Base-by-base conservation (phyloP, 2,797 vertebrate genomes). In the Scarus forsteni region DNA sequence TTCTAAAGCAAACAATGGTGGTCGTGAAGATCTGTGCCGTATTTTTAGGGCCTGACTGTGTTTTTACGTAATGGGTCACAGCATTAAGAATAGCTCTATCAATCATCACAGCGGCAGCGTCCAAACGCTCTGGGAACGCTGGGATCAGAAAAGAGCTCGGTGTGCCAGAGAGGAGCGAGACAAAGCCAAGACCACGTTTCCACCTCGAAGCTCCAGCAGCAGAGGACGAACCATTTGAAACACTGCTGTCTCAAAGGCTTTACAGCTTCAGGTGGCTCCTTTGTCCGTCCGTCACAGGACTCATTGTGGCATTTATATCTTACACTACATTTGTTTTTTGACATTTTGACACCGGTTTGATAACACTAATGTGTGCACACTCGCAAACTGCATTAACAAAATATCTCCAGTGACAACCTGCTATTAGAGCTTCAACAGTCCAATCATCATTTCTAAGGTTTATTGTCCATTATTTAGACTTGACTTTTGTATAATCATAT, bases 21-120 rank as follows among this genome's bases (percentile, higher is more conserved):
- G 80, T 88, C 87, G 85, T 87, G 85, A 89, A 88, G 88, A 85
- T 86, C 85, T 80, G 48, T 59, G 66, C 77, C 52, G 11, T 92
- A 92, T 92, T 93, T 92, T 90, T 93, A 91, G 92, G 84, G 70
- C 60, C 70, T 89, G 87, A 89, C 88, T 88, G 77, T n/a, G 67
- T 70, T 87, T 88, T 92, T 89, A 90, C 73, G 79, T 92, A 90
- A 91, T 66, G 60, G 82, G 81, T 85, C 79, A 66, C 61, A 62
- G 79, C 58, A 79, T 77, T 88, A 84, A 88, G 85, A 92, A 93
- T 91, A 93, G 91, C 64, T 73, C 75, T 87, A 92, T 92, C 92
- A 71, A 88, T 93, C 86, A 90, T 75, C 65, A 66, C 72, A 51
- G 50, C 66, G 64, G 74, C 68, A 1, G 60, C 54, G 73, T 85